Base-by-base conservation (phyloP, 2,113 vertebrate species). In the Rutilus rutilus region DNA sequence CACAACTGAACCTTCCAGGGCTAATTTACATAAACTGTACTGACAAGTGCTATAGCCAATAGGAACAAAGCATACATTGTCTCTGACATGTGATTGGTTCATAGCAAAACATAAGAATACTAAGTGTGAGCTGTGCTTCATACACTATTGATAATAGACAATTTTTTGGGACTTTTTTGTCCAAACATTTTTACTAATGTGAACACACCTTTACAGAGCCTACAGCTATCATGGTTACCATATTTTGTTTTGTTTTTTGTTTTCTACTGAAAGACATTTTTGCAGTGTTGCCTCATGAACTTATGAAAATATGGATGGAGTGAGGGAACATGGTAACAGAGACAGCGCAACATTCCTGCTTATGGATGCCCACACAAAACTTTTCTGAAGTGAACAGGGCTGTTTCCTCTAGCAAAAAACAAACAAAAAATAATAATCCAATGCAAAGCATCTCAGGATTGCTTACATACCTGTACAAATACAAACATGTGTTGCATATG, bases 281-380 rank as follows among this genome's bases (percentile, higher is more conserved):
- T 87, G 65, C 90, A 85, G 71, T 87, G 90, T 90, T 91, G 90
- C 54, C 25, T 78, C 71, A 74, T 57, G 54, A 57, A 57, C 6
- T 50, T 59, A 25, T 33, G 36, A 76, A 30, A 77, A 33, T 6
- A 33, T 8, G 9, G 30, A 77, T 33, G 30, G 10, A 23, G 2
- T 33, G 60, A 78, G 19, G n/a, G 42, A 83, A 57, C 25, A 39
- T n/a, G 30, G 23, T n/a, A 45, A 74, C 71, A 93, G 91, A 93
- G 90, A 81, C 86, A 90, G 90, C 88, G 90, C 87, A 90, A 92
- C 91, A 88, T 88, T 88, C 90, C 87, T 89, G 89, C 84, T 89
- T 80, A 59, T 89, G 83, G 84, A 88, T 91, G 90, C 30, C 11
- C 27, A 36, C 11, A 11, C 5, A 78, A 57, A 39, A 69, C 4